Evolutionary conservation across 2,888 invertebrate genomes (phyloP).

Genomic region (Mimachlamys varia): DNA sequence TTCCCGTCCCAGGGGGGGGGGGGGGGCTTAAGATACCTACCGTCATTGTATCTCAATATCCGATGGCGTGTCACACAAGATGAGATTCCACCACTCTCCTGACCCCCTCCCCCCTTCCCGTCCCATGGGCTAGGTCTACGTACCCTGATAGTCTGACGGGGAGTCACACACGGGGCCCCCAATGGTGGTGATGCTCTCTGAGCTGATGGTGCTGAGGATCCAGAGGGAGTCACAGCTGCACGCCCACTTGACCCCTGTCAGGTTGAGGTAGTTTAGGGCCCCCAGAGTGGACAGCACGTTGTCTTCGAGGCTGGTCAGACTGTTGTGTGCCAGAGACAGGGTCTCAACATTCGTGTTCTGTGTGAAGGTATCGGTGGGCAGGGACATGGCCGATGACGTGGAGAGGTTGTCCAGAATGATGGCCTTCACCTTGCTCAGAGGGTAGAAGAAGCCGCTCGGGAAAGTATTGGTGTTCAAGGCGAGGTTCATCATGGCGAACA

Average conservation of each 20-base stretch:
- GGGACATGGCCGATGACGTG: not conserved
- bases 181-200: constrained; percentile 23
- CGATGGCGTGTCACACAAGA: too few species aligned
- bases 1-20: not conserved
- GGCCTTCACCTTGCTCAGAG: constrained; percentile 28
- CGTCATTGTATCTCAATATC: too few species aligned
- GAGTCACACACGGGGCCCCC: constrained; percentile 41
- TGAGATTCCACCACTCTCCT: not conserved
- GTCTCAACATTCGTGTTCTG: constrained; percentile 39
- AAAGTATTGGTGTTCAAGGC: constrained; percentile 38
- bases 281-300: constrained; percentile 40
- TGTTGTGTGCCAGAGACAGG: constrained; percentile 42
- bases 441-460: constrained; percentile 40
- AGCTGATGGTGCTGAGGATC: constrained; percentile 41
- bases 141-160: constrained; percentile 46
- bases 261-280: constrained; percentile 42
- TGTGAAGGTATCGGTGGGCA: constrained; percentile 32
- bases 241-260: constrained; percentile 39
- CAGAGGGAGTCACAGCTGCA: constrained; percentile 50
- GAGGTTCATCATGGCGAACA: constrained; percentile 55
- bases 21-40: too few species aligned
- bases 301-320: constrained; percentile 38
- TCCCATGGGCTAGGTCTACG: not conserved
- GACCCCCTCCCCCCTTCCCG: not conserved
- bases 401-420: constrained; percentile 41